Evolutionary conservation across 2,888 invertebrate genomes (phyloP), one percentile per base, ranked within the genome.

Genomic region (Cinara cedri): DNA sequence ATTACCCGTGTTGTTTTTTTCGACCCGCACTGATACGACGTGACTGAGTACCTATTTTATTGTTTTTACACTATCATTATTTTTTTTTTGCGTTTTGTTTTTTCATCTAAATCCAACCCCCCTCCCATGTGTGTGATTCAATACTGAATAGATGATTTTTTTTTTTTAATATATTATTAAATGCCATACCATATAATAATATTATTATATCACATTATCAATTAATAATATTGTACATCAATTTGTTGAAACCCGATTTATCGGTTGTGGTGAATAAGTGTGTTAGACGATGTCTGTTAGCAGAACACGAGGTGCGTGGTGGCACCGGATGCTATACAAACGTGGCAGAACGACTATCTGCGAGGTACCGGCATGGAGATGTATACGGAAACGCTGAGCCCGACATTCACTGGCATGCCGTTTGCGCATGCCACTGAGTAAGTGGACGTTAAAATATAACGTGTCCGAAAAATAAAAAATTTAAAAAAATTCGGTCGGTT

Each of bases 341-440:
- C 96, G 88, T 99, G 98, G 98, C 96, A 98, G 93, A 98, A 98
- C 91, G 98, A 99, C 92, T 99, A 99, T 90, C 95, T 99, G 88
- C 95, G 98, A 90, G 98, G 98, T 88, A 98, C 98, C 87, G 98
- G 98, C 89, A 98, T 98, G 92, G 98, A 99, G 93, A 98, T 98
- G 97, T 99, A 99, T 91, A 99, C 98, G 87, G 98, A 99, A 91
- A 97, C 97, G 88, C 91, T 99, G 89, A 97, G 98, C 88, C 95
- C 96, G 87, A 97, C 98, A 87, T 98, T 98, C 91, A 96, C 96
- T 88, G 97, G 97, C 89, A 97, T 98, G 95, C 95, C 95, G 87
- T 99, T 99, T 90, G 95, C 98, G 87, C 97, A 98, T 91, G 98
- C 98, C 88, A 96, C 98, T 91, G 97, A 98, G 98, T 98, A 95